phyloP scores from a whole-genome alignment of 2,888 invertebrate species.

The Mactromeris polynyma region DNA sequence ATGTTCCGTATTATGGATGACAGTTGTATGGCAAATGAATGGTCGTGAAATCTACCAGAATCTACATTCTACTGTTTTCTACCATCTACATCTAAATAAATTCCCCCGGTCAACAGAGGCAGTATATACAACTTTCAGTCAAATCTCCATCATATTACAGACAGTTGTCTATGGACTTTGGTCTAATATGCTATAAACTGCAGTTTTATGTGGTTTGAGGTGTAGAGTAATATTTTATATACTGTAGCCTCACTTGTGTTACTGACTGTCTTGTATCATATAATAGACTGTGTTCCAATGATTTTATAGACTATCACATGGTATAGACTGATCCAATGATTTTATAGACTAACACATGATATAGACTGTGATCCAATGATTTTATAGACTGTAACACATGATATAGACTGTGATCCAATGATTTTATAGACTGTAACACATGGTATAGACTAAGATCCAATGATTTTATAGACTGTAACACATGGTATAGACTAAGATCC shows the following conservation, averaged over 20 bases:
- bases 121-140: conserved; percentile 13
- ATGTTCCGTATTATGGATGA: neutral
- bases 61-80: conserved; percentile 11
- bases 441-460: too few relatives aligned
- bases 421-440: too few relatives aligned
- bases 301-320: neutral
- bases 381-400: too few relatives aligned
- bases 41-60: neutral
- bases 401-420: too few relatives aligned
- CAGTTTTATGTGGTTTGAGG: too few relatives aligned
- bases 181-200: neutral
- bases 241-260: neutral
- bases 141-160: neutral
- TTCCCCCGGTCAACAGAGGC: conserved; percentile 33
- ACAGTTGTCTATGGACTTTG: neutral
- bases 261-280: neutral
- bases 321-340: neutral
- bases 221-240: neutral
- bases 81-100: conserved; percentile 21
- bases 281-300: too few relatives aligned
- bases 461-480: too few relatives aligned
- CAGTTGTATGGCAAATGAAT: neutral
- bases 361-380: too few relatives aligned
- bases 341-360: neutral
- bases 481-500: too few relatives aligned